Evolutionary conservation across 1,140 invertebrate species (phyloP).

Genomic region (Chrysoperla carnea): DNA sequence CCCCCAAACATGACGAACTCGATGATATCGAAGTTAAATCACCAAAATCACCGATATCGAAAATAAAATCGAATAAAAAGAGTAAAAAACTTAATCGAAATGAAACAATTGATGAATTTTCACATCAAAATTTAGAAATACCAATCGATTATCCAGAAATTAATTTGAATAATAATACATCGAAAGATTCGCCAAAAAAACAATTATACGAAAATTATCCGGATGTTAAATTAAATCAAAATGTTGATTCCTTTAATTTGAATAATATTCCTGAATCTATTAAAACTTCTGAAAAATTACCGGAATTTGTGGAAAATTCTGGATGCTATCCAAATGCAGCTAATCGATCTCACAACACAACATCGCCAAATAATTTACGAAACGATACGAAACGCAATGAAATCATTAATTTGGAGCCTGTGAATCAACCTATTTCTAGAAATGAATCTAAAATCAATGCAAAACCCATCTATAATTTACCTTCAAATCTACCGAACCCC

Average conservation of each 20-base stretch:
- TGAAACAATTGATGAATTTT: constrained; percentile 1
- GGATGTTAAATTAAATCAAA: background rate
- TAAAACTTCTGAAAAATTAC: background rate
- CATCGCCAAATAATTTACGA: too few relatives aligned
- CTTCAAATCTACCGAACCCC: too few relatives aligned
- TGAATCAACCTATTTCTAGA: too few relatives aligned
- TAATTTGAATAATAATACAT: constrained; percentile 1
- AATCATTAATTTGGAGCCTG: too few relatives aligned
- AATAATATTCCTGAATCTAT: too few relatives aligned
- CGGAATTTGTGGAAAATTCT: background rate
- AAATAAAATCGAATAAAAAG: constrained; percentile 17
- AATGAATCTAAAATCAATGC: too few relatives aligned
- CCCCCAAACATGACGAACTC: constrained; percentile 7
- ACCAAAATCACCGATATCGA: constrained; percentile 19
- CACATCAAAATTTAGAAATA: constrained; percentile 7
- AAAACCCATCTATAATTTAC: too few relatives aligned
- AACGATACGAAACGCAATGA: too few relatives aligned
- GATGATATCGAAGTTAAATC: constrained; percentile 16
- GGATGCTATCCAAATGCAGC: background rate
- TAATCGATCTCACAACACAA: too few relatives aligned
- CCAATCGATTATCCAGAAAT: constrained; percentile 8
- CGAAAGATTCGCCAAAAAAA: constrained; percentile 1
- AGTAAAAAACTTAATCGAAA: constrained; percentile 2
- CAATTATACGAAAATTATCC: background rate
- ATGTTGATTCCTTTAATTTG: background rate